A percentile compares a stretch with the other conserved stretches of the same genome.
Conservation (phyloP, 2,888 invertebrate genomes). For the Anorthoa munda region DNA sequence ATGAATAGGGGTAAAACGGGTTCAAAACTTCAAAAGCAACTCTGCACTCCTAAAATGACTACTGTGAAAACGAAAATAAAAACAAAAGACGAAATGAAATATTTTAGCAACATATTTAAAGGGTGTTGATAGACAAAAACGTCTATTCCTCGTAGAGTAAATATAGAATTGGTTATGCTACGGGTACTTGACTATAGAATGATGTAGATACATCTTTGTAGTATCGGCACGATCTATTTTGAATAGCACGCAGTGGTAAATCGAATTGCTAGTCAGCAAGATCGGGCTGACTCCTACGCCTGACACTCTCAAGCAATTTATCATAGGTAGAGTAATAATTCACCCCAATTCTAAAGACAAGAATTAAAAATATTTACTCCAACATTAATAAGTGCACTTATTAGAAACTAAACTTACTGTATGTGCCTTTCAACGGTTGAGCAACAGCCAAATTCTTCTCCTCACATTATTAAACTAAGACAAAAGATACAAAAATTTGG, state of each 20-base stretch:
- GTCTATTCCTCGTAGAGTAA: background rate
- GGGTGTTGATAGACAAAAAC: no score
- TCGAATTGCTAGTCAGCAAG: background rate
- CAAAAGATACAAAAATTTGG: conserved; percentile 45
- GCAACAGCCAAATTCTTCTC: conserved; percentile 22
- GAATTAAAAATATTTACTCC: background rate
- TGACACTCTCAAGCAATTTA: background rate
- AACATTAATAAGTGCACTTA: background rate
- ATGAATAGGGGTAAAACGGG: background rate
- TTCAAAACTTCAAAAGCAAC: no score
- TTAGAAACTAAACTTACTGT: background rate
- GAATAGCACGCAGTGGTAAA: background rate
- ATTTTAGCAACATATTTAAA: no score
- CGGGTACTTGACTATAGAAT: background rate
- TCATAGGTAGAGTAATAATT: background rate
- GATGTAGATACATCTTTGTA: background rate
- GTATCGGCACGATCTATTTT: background rate
- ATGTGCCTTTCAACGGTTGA: conserved; percentile 29
- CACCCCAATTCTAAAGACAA: background rate
- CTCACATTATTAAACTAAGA: conserved; percentile 25
- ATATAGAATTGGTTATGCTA: background rate
- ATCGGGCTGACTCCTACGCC: background rate
- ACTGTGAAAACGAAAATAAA: background rate
- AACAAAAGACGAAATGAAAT: no score
- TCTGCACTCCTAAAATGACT: no score